Conservation (phyloP, 2,113 vertebrate species). For the Callocephalon fimbriatum region DNA sequence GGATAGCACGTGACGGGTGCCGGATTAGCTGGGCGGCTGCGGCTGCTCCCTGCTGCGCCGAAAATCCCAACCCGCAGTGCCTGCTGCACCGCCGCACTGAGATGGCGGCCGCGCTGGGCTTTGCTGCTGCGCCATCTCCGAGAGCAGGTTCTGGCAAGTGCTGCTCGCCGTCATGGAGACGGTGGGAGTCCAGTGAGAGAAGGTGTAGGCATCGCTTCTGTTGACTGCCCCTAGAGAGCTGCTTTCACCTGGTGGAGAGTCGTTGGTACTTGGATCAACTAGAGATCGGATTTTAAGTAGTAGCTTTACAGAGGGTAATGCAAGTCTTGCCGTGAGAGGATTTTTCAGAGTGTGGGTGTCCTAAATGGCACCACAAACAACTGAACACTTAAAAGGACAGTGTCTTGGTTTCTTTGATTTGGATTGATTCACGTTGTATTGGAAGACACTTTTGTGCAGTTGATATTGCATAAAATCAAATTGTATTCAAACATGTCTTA, state of each 20-base stretch:
- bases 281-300: neutral
- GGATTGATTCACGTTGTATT: fast-evolving
- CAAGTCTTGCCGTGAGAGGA: fast-evolving
- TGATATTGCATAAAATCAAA: neutral
- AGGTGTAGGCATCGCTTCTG: fast-evolving
- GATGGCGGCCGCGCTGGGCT: conserved; percentile 26
- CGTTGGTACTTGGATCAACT: neutral
- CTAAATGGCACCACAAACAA: fast-evolving
- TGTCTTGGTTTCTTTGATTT: neutral
- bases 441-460: fast-evolving
- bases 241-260: fast-evolving
- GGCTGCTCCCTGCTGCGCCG: conserved; percentile 36
- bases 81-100: conserved; percentile 21
- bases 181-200: fast-evolving
- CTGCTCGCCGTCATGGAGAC: neutral
- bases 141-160: neutral
- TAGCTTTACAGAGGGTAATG: neutral
- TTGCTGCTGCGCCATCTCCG: conserved; percentile 12
- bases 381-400: neutral
- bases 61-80: conserved; percentile 57
- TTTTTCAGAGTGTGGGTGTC: neutral
- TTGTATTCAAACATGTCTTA: fast-evolving
- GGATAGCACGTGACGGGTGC: conserved; percentile 37
- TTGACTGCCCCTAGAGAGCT: neutral
- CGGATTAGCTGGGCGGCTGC: conserved; percentile 27